These are phyloP conservation scores for Diorhabda carinulata DNA, from an alignment of 1,140 invertebrate species.

Conservation along the genomic window DNA sequence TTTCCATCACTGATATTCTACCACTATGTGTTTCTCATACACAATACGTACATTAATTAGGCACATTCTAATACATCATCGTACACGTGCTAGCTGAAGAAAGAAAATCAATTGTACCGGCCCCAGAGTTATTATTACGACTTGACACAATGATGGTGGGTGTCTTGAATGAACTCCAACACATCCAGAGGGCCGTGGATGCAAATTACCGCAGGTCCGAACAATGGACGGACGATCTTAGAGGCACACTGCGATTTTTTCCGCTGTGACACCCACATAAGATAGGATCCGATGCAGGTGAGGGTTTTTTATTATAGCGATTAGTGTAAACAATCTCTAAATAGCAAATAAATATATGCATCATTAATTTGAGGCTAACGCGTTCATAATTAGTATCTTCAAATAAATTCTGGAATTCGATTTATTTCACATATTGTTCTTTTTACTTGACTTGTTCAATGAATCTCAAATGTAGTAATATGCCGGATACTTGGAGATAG, in stretches of 20 bases:
- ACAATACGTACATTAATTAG: conserved; percentile 44
- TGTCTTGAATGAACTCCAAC: conserved; percentile 40
- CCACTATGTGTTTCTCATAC: conserved; percentile 20
- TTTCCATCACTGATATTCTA: background rate
- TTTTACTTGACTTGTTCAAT: too few species aligned
- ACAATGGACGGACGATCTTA: conserved; percentile 35
- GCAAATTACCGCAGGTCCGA: conserved; percentile 39
- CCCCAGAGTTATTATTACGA: conserved; percentile 42
- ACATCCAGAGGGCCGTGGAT: conserved; percentile 37
- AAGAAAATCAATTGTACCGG: conserved; percentile 43
- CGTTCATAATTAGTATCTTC: too few species aligned
- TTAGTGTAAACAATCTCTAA: background rate
- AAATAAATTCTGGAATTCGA: too few species aligned
- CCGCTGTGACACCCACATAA: conserved; percentile 1
- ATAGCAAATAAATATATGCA: too few species aligned
- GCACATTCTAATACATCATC: conserved; percentile 45
- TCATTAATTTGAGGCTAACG: too few species aligned
- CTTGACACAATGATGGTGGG: conserved; percentile 42
- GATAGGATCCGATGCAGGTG: background rate
- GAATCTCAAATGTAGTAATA: too few species aligned
- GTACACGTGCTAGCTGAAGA: conserved; percentile 37
- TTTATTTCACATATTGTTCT: too few species aligned
- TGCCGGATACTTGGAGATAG: too few species aligned
- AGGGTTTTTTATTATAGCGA: background rate
- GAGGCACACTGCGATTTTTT: background rate